Evolutionary conservation across 1,140 invertebrate species (phyloP).

Genomic region (Grapholita molesta): DNA sequence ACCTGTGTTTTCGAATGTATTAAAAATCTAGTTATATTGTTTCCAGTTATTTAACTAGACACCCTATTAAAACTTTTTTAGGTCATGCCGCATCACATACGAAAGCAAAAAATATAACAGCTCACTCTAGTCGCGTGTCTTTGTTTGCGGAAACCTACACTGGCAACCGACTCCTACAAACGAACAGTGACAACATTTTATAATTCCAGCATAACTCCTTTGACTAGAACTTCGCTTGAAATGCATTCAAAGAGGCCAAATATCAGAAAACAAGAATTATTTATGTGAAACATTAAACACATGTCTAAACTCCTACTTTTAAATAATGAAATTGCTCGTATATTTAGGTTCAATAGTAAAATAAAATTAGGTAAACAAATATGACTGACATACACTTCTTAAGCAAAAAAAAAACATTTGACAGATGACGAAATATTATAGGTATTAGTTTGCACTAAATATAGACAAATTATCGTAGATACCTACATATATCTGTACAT

Average conservation of each 20-base stretch:
- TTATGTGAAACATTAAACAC: background rate
- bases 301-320: slow-evolving; percentile 15
- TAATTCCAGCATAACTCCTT: background rate
- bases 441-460: too few relatives aligned
- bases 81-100: slow-evolving; percentile 3
- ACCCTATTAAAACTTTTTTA: slow-evolving; percentile 13
- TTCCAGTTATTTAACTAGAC: background rate
- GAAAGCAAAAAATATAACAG: slow-evolving; percentile 6
- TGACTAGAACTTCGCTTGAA: background rate
- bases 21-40: background rate
- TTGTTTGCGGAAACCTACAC: background rate
- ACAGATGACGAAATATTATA: too few relatives aligned
- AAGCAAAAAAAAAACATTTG: too few relatives aligned
- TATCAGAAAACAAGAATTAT: background rate
- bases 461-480: too few relatives aligned
- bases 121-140: slow-evolving; percentile 1
- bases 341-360: too few relatives aligned
- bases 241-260: background rate
- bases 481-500: too few relatives aligned
- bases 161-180: background rate
- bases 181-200: background rate
- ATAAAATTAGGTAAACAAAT: too few relatives aligned
- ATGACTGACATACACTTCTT: too few relatives aligned
- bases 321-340: background rate
- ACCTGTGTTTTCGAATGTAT: background rate